A percentile compares a stretch with the other conserved stretches of the same genome.
These are phyloP conservation scores for Scytalopus superciliaris DNA, from an alignment of 2,113 vertebrate species.

Conservation along the genomic window DNA sequence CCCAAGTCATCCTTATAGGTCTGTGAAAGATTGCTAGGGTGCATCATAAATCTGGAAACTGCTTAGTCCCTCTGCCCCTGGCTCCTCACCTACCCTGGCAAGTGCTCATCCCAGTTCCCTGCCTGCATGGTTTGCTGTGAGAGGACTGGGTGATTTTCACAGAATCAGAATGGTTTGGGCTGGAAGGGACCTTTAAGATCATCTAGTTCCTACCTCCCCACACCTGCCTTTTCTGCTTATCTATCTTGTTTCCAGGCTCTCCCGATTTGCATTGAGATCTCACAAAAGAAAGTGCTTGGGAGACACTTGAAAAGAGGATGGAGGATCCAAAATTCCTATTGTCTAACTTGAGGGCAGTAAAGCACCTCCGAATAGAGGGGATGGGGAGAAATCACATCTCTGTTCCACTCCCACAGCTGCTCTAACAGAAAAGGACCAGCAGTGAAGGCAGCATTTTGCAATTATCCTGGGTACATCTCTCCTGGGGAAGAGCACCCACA, in stretches of 20 bases:
- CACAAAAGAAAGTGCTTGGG: not conserved
- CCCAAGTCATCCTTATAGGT: not conserved
- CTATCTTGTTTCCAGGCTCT: not conserved
- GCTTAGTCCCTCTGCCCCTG: not conserved
- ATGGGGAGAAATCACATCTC: not conserved
- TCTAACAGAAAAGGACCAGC: not conserved
- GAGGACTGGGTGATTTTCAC: not conserved
- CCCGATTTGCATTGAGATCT: not conserved
- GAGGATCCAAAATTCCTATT: not conserved
- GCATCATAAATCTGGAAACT: not conserved
- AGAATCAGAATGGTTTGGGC: not conserved
- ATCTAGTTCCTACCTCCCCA: not conserved
- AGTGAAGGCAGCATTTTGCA: not conserved
- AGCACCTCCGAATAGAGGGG: accelerated
- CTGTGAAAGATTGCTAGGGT: not conserved
- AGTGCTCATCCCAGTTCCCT: not conserved
- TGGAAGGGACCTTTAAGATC: not conserved
- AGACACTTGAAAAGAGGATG: not conserved
- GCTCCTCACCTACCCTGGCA: not conserved
- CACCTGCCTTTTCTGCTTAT: not conserved
- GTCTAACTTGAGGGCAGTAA: not conserved
- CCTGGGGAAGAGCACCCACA: not conserved
- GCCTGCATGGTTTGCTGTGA: accelerated
- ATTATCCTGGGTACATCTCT: not conserved
- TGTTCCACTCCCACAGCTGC: not conserved